Base-by-base conservation (phyloP, 2,797 vertebrate genomes). In the Sebastes oblongus region DNA sequence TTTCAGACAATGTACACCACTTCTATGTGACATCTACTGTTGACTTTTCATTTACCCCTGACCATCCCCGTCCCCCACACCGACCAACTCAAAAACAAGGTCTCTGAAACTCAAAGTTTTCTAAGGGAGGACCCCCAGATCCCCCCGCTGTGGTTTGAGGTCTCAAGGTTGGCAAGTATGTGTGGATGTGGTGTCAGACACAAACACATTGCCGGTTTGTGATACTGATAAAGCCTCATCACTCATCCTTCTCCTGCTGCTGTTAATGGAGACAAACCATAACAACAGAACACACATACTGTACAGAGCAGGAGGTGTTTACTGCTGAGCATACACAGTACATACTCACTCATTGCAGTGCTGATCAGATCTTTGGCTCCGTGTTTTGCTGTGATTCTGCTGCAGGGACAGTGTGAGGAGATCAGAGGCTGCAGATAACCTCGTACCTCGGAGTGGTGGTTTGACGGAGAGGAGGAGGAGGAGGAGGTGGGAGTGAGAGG, bases 401-500 rank as follows among this genome's bases (percentile, higher is more conserved):
- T 75, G 73, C 72, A 71, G 78, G 77, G 84, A 55, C 25, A 36
- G 62, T 22, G 72, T 34, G 78, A 52, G 70, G 73, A 78, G 82
- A 86, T 89, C 86, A 81, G 84, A 88, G 67, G 80, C 76, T 82
- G 72, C 73, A 69, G 73, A 60, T 82, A 82, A 83, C 78, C 84
- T 78, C 39, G 56, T 46, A 18, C 72, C 71, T 36, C 84, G 71
- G 76, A 68, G 73, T 22, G 58, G 29, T 68, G 34, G 60, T 80
- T 59, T 66, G 73, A 72, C 67, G 67, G 34, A 72, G 30, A 77
- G 55, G 52, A 4, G 32, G 66, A 11, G 34, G 20, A 76, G 25
- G 22, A 27, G 56, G 36, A 3, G 24, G 65, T 5, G n/a, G 30
- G 12, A 16, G 18, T 24, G 46, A 27, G n/a, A 52, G 46, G 24